These are phyloP conservation scores for Apomyelois bistriatella DNA, from an alignment of 2,888 invertebrate genomes.

Conservation along the genomic window DNA sequence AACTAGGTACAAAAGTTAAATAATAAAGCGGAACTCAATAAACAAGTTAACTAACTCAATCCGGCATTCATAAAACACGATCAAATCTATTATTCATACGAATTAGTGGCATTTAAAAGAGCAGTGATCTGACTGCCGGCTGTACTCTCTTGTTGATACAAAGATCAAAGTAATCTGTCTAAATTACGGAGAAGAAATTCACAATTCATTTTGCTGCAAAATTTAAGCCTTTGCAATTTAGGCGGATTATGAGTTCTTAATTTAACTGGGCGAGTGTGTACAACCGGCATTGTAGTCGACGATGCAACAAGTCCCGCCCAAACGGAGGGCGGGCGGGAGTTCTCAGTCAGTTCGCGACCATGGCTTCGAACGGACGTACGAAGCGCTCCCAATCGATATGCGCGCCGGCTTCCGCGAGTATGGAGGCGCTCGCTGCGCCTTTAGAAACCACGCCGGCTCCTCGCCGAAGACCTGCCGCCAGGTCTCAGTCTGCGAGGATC, in stretches of 20 bases:
- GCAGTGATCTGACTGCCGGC: slow-evolving; percentile 38
- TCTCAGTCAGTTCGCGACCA: slow-evolving; percentile 73
- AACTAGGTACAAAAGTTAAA: neutral
- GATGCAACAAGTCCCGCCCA: slow-evolving; percentile 67
- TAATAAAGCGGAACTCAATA: neutral
- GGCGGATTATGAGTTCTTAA: too few relatives aligned
- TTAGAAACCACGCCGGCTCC: slow-evolving; percentile 79
- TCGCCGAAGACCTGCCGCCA: slow-evolving; percentile 84
- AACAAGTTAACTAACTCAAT: slow-evolving; percentile 13
- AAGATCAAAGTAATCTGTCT: too few relatives aligned
- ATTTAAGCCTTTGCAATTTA: too few relatives aligned
- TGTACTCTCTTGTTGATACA: too few relatives aligned
- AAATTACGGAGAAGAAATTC: too few relatives aligned
- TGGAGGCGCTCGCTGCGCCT: slow-evolving; percentile 81
- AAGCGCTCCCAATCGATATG: slow-evolving; percentile 89
- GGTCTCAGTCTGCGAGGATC: slow-evolving; percentile 87
- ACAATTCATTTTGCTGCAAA: too few relatives aligned
- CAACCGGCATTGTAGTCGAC: slow-evolving; percentile 27
- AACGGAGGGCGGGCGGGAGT: slow-evolving; percentile 37
- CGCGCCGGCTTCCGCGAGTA: slow-evolving; percentile 83
- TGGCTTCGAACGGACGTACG: slow-evolving; percentile 83
- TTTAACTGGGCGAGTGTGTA: too few relatives aligned
- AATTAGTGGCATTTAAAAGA: slow-evolving; percentile 58
- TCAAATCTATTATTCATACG: slow-evolving; percentile 30
- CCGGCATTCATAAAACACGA: slow-evolving; percentile 13